Evolutionary conservation across 2,113 vertebrate genomes (phyloP).

Genomic region (Boulengeromyrus knoepffleri): DNA sequence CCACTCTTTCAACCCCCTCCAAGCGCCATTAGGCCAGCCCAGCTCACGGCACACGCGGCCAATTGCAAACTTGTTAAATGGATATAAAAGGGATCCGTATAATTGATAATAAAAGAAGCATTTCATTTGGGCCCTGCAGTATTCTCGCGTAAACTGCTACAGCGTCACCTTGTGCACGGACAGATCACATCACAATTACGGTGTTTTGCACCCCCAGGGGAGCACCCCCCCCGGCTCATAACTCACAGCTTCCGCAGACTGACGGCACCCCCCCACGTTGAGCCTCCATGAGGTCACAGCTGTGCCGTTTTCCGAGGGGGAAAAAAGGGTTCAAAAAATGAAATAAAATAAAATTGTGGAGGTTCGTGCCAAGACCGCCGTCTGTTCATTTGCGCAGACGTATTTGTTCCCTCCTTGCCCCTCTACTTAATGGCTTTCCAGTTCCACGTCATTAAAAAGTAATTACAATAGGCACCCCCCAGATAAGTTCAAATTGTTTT

Average conservation of each 20-base stretch:
- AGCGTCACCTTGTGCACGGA: neutral
- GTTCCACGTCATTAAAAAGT: constrained; percentile 29
- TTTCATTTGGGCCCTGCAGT: neutral
- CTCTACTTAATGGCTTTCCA: constrained; percentile 11
- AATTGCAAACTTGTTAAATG: neutral
- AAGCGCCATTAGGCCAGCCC: neutral
- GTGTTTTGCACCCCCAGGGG: neutral
- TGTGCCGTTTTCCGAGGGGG: neutral
- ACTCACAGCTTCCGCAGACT: neutral
- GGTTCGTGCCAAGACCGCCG: neutral
- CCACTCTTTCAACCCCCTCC: neutral
- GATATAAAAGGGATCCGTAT: neutral
- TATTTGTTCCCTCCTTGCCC: constrained; percentile 1
- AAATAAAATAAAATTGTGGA: neutral
- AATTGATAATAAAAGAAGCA: neutral
- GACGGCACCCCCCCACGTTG: neutral
- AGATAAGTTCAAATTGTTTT: constrained; percentile 31
- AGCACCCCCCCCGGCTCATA: neutral
- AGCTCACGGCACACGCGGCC: neutral
- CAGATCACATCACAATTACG: neutral
- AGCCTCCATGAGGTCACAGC: neutral
- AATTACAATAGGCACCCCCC: constrained; percentile 23
- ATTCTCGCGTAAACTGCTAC: neutral
- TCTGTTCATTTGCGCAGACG: neutral
- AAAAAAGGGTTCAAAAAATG: neutral